phyloP scores from a whole-genome alignment of 1,140 invertebrate species.

The Drosophila asahinai region DNA sequence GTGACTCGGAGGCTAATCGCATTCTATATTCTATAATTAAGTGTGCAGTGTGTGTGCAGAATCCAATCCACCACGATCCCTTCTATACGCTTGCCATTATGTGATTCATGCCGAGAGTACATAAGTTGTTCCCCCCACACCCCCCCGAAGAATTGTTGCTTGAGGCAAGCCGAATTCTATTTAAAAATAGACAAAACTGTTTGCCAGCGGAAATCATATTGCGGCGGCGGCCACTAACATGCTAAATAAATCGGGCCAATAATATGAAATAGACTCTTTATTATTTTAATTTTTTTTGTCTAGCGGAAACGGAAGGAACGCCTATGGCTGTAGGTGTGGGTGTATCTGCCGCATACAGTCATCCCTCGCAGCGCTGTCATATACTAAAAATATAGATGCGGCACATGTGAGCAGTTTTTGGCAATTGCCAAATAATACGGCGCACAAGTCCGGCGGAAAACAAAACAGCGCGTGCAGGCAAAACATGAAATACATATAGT shows the following conservation, averaged over 20 bases:
- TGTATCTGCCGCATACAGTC: conserved; percentile 36
- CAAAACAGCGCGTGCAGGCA: conserved; percentile 57
- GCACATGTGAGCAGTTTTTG: conserved; percentile 64
- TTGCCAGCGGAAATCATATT: conserved; percentile 73
- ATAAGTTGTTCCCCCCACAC: conserved; percentile 36
- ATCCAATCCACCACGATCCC: conserved; percentile 19
- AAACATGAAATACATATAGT: conserved; percentile 52
- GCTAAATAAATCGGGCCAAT: conserved; percentile 49
- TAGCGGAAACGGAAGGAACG: conserved; percentile 72
- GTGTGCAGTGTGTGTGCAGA: conserved; percentile 27
- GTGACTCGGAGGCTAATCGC: conserved; percentile 1
- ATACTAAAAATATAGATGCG: conserved; percentile 34
- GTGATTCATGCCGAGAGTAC: conserved; percentile 52
- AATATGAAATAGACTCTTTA: conserved; percentile 43
- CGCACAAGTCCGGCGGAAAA: conserved; percentile 34
- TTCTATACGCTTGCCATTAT: conserved; percentile 53
- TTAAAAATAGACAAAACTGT: conserved; percentile 71
- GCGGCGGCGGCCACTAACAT: conserved; percentile 50
- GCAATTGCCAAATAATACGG: conserved; percentile 52
- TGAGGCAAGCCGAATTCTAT: conserved; percentile 66
- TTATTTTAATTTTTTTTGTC: conserved; percentile 1
- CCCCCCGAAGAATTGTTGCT: conserved; percentile 30
- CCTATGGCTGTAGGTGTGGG: conserved; percentile 7
- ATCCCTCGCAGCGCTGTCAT: conserved; percentile 31
- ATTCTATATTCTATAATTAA: conserved; percentile 11